Evolutionary conservation across 2,888 invertebrate species (phyloP), one percentile per base, ranked within the genome.

Genomic region (Pristionchus entomophagus): DNA sequence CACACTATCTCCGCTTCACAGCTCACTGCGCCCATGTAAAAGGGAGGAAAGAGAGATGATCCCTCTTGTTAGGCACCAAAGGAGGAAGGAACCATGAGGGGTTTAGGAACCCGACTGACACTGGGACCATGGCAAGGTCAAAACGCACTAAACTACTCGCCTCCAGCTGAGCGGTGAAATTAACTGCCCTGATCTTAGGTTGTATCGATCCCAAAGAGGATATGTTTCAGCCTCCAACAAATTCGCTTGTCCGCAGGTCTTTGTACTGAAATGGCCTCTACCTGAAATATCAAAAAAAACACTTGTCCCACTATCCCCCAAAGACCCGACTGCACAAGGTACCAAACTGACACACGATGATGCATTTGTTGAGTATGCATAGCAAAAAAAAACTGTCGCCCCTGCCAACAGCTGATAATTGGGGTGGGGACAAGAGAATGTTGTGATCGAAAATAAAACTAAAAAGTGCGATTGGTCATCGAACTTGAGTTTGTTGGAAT

Each of bases 91-190:
- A 26, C 29, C 65, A 65, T 10, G 1, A 29, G 62, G 65, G 65
- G 65, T 65, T 65, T 65, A 65, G 65, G 65, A 65, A 65, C 65
- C 65, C 65, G 65, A 38, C 14, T 26, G 56, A 53, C n/a, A n/a
- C n/a, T n/a, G n/a, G 51, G 53, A 26, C 22, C 29, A 29, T 59
- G 59, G 65, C 19, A 65, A 65, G 65, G 65, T 38, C 65, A 65
- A 29, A 8, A n/a, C 22, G 65, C 65, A 65, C 65, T 65, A 65
- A 65, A 65, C 59, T n/a, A n/a, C 65, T 35, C 32, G 26, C 35
- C 14, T 65, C 65, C 65, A 65, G 65, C 65, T 38, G 65, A 17
- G 65, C 1, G 65, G 65, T 6, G 32, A 65, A 65, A 65, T 65
- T 65, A 65, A 65, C 65, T 65, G 65, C 65, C 62, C 32, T 32